These are phyloP conservation scores for Phthorimaea operculella DNA, from an alignment of 1,140 invertebrate genomes.

Conservation along the genomic window DNA sequence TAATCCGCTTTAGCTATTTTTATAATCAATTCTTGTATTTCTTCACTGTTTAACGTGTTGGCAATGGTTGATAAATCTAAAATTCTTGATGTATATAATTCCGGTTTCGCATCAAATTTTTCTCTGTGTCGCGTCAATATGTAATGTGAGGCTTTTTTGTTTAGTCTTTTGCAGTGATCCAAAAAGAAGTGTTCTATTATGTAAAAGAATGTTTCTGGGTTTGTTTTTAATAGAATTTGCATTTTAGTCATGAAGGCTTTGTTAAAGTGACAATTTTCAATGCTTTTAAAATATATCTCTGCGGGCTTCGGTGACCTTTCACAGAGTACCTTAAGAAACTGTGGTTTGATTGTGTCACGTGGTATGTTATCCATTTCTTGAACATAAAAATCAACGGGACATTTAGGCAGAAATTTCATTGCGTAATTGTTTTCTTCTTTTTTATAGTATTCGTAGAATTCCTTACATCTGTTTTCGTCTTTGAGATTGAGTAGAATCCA, in stretches of 20 bases:
- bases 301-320: constrained; percentile 28
- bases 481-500: too few species aligned
- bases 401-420: constrained; percentile 35
- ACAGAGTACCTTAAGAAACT: constrained; percentile 33
- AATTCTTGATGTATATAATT: too few species aligned
- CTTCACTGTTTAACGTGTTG: too few species aligned
- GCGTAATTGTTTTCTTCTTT: constrained; percentile 23
- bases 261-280: too few species aligned
- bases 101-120: constrained; percentile 29
- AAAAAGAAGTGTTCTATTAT: constrained; percentile 25
- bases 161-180: constrained; percentile 16
- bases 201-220: constrained; percentile 34
- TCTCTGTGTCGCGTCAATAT: constrained; percentile 32
- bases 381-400: neutral
- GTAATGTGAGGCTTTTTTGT: constrained; percentile 22
- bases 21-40: constrained; percentile 26
- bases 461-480: constrained; percentile 27
- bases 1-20: constrained; percentile 32
- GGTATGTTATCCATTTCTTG: constrained; percentile 15
- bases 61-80: too few species aligned
- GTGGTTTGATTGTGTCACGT: constrained; percentile 25
- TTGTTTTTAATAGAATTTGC: constrained; percentile 31
- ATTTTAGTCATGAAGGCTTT: constrained; percentile 26
- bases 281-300: too few species aligned
- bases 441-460: constrained; percentile 42